These are phyloP conservation scores for Bos javanicus DNA, from an alignment of 2,113 vertebrate species.

Conservation along the genomic window DNA sequence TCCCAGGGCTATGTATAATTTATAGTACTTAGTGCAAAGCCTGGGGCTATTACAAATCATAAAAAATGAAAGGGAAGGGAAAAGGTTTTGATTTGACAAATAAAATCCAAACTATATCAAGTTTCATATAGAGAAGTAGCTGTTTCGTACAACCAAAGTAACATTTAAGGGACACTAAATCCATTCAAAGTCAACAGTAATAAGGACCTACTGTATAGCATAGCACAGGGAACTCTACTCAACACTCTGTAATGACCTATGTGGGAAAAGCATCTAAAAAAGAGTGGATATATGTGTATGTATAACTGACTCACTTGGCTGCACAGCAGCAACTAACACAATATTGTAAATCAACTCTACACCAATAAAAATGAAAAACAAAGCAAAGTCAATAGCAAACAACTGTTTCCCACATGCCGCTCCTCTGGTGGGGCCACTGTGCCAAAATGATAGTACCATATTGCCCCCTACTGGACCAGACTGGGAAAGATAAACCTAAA, in stretches of 20 bases:
- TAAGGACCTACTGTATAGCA: background rate
- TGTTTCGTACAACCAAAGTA: slow-evolving; percentile 10
- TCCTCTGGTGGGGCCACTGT: background rate
- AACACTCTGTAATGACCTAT: background rate
- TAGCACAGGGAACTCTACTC: background rate
- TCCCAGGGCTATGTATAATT: background rate
- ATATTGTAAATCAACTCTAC: background rate
- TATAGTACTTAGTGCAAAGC: background rate
- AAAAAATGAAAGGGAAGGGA: background rate
- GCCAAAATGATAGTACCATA: slow-evolving; percentile 61
- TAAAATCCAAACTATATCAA: background rate
- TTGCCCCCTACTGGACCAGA: slow-evolving; percentile 78
- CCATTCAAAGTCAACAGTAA: background rate
- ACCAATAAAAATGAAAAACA: background rate
- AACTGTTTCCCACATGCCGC: background rate
- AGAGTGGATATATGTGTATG: background rate
- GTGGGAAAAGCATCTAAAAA: background rate
- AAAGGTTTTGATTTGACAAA: slow-evolving; percentile 23
- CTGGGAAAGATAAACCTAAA: slow-evolving; percentile 51
- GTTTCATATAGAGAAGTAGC: background rate
- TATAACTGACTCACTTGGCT: background rate
- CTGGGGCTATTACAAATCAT: background rate
- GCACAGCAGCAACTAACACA: background rate
- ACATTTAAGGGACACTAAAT: background rate
- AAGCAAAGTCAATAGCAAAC: background rate